Conservation (phyloP, 2,113 vertebrate species). For the Heptranchias perlo region DNA sequence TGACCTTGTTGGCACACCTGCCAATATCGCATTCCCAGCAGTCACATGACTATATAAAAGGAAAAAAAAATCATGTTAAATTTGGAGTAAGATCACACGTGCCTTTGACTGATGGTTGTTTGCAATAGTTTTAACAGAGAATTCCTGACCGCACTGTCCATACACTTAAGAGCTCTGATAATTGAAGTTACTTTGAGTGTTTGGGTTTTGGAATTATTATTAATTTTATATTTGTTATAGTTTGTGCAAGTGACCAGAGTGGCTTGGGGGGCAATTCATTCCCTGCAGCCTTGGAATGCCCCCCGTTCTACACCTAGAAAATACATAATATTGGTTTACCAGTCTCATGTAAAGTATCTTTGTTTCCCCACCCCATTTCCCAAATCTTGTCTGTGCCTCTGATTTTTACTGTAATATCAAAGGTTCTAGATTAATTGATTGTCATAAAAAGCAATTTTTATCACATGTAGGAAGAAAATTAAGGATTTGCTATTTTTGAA, state of each 20-base stretch:
- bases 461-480: conserved; percentile 13
- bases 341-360: not conserved
- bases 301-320: not conserved
- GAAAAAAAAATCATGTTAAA: not conserved
- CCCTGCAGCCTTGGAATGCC: not conserved
- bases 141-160: not conserved
- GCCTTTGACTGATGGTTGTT: not conserved
- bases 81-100: not conserved
- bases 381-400: not conserved
- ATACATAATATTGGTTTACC: not conserved
- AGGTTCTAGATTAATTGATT: conserved; percentile 23
- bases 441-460: not conserved
- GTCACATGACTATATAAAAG: not conserved
- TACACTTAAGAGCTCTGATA: not conserved
- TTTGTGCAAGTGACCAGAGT: not conserved
- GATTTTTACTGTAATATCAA: not conserved
- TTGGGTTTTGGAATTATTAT: not conserved
- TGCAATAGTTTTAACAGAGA: not conserved
- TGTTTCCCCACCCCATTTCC: not conserved
- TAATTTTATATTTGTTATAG: not conserved
- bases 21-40: not conserved
- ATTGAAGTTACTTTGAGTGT: not conserved
- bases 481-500: conserved; percentile 17
- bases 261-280: not conserved
- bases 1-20: not conserved